A percentile compares a stretch with the other conserved stretches of the same genome.
Evolutionary conservation across 2,113 vertebrate species (phyloP).

Genomic region (Gadus macrocephalus): DNA sequence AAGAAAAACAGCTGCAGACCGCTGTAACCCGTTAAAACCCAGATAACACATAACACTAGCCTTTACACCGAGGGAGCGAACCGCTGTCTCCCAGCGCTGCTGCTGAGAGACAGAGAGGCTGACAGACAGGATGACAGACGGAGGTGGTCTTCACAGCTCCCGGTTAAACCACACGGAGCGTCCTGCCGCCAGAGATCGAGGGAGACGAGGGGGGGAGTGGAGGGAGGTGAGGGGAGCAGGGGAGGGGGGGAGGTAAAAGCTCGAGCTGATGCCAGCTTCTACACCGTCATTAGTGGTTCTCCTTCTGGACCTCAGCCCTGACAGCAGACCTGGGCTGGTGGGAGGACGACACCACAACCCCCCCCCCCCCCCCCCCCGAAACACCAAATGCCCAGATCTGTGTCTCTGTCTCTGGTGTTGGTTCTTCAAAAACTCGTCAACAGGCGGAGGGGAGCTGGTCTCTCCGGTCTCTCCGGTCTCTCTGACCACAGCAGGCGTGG

Average conservation of each 20-base stretch:
- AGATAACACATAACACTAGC: no score
- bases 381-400: no score
- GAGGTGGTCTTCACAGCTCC: constrained; percentile 60
- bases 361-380: neutral
- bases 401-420: neutral
- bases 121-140: constrained; percentile 29
- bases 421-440: constrained; percentile 17
- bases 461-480: neutral
- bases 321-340: constrained; percentile 42
- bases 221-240: constrained; percentile 24
- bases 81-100: no score
- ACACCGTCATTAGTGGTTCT: constrained; percentile 61
- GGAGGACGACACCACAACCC: constrained; percentile 17
- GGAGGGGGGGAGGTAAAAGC: constrained; percentile 26
- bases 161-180: constrained; percentile 58
- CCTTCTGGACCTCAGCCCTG: constrained; percentile 19
- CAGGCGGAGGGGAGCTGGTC: constrained; percentile 22
- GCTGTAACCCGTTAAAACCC: no score
- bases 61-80: no score
- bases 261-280: constrained; percentile 46
- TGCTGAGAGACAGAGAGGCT: constrained; percentile 15
- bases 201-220: constrained; percentile 19
- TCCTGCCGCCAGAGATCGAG: constrained; percentile 55
- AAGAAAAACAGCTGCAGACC: no score
- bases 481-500: constrained; percentile 54